A percentile compares a stretch with the other conserved stretches of the same genome.
Conservation (phyloP, 1,140 invertebrate genomes). For the Lepidurus couesii region DNA sequence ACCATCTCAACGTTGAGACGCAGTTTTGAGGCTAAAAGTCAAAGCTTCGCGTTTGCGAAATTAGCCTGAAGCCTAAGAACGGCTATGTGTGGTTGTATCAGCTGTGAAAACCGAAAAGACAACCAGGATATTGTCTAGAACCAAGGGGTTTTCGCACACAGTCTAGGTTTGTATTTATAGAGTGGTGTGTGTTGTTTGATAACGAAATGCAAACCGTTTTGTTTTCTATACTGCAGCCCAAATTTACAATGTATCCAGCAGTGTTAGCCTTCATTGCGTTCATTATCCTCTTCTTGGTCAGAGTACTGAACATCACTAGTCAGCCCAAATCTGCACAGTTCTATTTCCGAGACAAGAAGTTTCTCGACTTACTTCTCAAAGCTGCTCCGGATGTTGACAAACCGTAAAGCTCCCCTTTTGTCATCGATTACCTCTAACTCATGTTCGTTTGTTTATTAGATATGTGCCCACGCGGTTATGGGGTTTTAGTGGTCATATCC, state of each 20-base stretch:
- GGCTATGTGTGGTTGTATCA: no score
- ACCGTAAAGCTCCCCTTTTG: constrained; percentile 51
- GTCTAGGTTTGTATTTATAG: not conserved
- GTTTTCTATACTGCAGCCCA: not conserved
- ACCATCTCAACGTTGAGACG: no score
- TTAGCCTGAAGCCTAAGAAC: no score
- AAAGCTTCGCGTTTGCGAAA: no score
- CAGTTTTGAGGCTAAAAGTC: no score
- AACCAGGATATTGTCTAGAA: no score
- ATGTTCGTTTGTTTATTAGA: constrained; percentile 47
- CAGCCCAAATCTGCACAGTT: constrained; percentile 65
- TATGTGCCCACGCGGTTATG: constrained; percentile 84
- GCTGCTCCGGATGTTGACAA: constrained; percentile 67
- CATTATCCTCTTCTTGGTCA: constrained; percentile 68
- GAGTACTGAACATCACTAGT: constrained; percentile 74
- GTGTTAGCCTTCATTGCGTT: constrained; percentile 66
- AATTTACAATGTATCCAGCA: constrained; percentile 60
- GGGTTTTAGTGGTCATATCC: constrained; percentile 90
- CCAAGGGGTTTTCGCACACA: no score
- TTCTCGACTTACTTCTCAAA: constrained; percentile 67
- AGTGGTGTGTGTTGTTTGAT: not conserved
- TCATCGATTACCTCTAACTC: not conserved
- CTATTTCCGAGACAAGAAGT: constrained; percentile 64
- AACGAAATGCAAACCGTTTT: not conserved
- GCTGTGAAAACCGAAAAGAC: no score